Evolutionary conservation across 2,888 invertebrate genomes (phyloP).

Genomic region (Drosophila bunnanda): DNA sequence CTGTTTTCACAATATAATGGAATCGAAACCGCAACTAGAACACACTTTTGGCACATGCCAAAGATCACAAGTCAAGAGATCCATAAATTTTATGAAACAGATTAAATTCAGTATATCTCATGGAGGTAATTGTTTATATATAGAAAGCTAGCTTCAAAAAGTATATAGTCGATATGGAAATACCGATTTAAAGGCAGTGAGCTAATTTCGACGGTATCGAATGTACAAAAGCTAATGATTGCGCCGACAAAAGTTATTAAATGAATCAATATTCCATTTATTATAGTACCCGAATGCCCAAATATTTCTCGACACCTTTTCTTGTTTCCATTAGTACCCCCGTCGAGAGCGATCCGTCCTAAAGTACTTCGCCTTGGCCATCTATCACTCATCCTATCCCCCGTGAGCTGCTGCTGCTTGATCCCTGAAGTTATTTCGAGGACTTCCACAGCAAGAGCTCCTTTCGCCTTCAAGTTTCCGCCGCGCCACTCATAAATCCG

Average conservation of each 20-base stretch:
- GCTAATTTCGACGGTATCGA: no score
- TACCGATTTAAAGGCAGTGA: no score
- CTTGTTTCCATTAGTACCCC: background rate
- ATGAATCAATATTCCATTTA: no score
- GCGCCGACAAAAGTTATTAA: no score
- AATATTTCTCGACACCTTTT: background rate
- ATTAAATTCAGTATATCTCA: background rate
- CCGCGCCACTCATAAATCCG: constrained; percentile 63
- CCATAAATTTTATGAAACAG: background rate
- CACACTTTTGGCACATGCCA: constrained; percentile 71
- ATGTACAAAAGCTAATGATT: no score
- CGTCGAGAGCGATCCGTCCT: background rate
- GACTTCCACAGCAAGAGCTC: constrained; percentile 51
- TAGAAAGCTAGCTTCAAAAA: no score
- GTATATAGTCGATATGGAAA: no score
- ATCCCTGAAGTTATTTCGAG: constrained; percentile 28
- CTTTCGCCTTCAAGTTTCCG: constrained; percentile 48
- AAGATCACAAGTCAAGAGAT: background rate
- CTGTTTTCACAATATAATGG: constrained; percentile 43
- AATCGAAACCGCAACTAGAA: background rate
- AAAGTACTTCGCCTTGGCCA: constrained; percentile 5
- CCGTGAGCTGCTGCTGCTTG: constrained; percentile 1
- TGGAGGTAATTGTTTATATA: no score
- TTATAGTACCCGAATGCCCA: no score
- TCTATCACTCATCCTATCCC: constrained; percentile 10